A percentile compares a stretch with the other conserved stretches of the same genome.
phyloP scores from a whole-genome alignment of 1,140 invertebrate genomes.

The Cydia pomonella region DNA sequence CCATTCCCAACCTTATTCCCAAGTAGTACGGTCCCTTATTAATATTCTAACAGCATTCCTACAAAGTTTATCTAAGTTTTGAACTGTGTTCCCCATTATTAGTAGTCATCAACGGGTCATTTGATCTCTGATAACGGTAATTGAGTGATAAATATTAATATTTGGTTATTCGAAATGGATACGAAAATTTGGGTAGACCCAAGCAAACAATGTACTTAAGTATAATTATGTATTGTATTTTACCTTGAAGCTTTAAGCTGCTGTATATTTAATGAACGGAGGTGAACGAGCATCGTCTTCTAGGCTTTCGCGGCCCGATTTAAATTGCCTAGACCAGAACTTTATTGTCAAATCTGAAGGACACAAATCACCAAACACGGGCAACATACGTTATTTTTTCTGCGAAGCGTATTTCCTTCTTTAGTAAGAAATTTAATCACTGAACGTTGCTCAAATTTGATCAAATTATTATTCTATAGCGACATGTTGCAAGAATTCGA shows the following conservation, averaged over 20 bases:
- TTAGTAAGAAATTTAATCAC: too few relatives aligned
- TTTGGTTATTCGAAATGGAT: constrained; percentile 26
- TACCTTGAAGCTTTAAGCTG: background rate
- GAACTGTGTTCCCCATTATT: constrained; percentile 22
- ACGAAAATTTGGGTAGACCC: background rate
- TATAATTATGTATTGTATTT: background rate
- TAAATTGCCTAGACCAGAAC: too few relatives aligned
- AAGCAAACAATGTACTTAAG: background rate
- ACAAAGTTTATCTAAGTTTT: constrained; percentile 29
- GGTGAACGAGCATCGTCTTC: too few relatives aligned
- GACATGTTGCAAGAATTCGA: too few relatives aligned
- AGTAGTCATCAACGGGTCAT: constrained; percentile 26
- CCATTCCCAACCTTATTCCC: background rate
- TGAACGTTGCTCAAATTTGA: too few relatives aligned
- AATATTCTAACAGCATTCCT: background rate
- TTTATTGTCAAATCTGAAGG: too few relatives aligned
- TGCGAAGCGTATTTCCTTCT: too few relatives aligned
- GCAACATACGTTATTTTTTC: too few relatives aligned
- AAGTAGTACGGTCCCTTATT: background rate
- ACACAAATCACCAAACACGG: too few relatives aligned
- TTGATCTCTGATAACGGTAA: constrained; percentile 30
- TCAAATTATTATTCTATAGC: too few relatives aligned
- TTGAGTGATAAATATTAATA: constrained; percentile 32
- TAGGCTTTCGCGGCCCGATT: too few relatives aligned
- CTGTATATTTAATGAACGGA: background rate